Evolutionary conservation across 2,113 vertebrate species (phyloP).

Genomic region (Pelecanus crispus): DNA sequence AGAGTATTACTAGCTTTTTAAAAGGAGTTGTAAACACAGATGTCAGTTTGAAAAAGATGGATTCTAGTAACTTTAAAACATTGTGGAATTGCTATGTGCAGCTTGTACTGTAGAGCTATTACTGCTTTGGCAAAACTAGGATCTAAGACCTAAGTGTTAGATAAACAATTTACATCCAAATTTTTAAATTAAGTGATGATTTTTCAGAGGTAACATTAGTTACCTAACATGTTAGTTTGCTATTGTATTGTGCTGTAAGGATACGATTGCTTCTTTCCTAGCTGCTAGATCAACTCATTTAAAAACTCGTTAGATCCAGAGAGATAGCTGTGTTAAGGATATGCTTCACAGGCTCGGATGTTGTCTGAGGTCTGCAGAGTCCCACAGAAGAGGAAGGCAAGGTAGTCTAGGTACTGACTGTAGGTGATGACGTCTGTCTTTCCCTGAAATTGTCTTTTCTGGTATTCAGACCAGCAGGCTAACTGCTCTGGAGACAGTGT

Average conservation of each 20-base stretch:
- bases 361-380: not conserved
- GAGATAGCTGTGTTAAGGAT: not conserved
- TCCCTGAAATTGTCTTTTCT: not conserved
- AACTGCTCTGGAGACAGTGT: not conserved
- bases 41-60: not conserved
- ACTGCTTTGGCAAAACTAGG: not conserved
- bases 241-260: not conserved
- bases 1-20: not conserved
- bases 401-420: not conserved
- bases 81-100: not conserved
- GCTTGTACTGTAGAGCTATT: not conserved
- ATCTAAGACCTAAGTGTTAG: not conserved
- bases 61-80: not conserved
- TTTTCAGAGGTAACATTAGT: not conserved
- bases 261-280: not conserved
- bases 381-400: not conserved
- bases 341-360: not conserved
- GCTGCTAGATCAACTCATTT: not conserved
- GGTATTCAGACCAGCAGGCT: not conserved
- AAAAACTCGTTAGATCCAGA: not conserved
- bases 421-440: not conserved
- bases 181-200: not conserved
- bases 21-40: constrained; percentile 19
- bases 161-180: not conserved
- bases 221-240: not conserved